Evolutionary conservation across 2,888 invertebrate genomes (phyloP).

Genomic region (Ichneumon xanthorius): DNA sequence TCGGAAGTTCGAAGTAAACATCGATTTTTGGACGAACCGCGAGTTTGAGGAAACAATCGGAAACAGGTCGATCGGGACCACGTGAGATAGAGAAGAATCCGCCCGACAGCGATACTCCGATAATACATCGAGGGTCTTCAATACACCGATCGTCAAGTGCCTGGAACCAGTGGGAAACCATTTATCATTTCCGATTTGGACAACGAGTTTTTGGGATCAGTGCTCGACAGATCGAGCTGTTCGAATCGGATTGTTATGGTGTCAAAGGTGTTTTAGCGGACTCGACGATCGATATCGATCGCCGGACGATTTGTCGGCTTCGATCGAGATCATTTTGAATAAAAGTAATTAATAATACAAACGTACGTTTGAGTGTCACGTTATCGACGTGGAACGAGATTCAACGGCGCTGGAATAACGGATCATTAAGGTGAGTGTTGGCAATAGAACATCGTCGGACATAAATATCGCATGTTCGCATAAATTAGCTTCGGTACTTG

Average conservation of each 20-base stretch:
- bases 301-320: slow-evolving; percentile 11
- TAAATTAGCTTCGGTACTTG: not conserved
- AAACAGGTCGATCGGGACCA: slow-evolving; percentile 1
- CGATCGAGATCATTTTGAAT: not conserved
- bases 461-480: not conserved
- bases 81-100: slow-evolving; percentile 29
- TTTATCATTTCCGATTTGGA: slow-evolving; percentile 16
- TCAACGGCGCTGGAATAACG: slow-evolving; percentile 52
- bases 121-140: not conserved
- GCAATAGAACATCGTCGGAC: not conserved
- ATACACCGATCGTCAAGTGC: slow-evolving; percentile 23
- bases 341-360: not conserved
- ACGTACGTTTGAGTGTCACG: slow-evolving; percentile 59
- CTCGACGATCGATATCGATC: slow-evolving; percentile 52
- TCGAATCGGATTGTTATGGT: slow-evolving; percentile 43
- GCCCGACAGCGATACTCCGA: not conserved
- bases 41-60: slow-evolving; percentile 8
- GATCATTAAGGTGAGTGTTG: slow-evolving; percentile 54
- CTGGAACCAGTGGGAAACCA: slow-evolving; percentile 8
- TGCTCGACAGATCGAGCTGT: slow-evolving; percentile 25
- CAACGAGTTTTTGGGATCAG: slow-evolving; percentile 23
- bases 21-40: not conserved
- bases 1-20: slow-evolving; percentile 7
- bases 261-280: slow-evolving; percentile 56
- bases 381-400: slow-evolving; percentile 34